phyloP scores from a whole-genome alignment of 2,888 invertebrate genomes.

The Aphidoletes aphidimyza region DNA sequence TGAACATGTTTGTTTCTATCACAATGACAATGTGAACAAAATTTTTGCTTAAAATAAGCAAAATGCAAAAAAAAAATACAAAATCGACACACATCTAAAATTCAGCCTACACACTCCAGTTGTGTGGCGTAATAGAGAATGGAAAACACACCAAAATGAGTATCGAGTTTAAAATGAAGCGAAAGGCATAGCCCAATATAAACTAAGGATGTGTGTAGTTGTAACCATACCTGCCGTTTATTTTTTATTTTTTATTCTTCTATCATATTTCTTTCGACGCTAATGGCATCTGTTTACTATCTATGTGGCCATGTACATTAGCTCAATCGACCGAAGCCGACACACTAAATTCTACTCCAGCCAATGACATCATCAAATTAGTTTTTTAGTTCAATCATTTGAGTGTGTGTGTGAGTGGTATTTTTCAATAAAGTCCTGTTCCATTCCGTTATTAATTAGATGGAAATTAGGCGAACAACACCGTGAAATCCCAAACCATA shows the following conservation, averaged over 20 bases:
- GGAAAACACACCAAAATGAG: too few relatives aligned
- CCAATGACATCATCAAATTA: constrained; percentile 27
- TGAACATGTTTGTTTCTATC: too few relatives aligned
- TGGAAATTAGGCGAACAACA: neutral
- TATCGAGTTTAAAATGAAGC: neutral
- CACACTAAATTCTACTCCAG: neutral
- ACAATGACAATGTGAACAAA: too few relatives aligned
- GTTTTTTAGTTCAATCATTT: neutral
- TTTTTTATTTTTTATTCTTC: neutral
- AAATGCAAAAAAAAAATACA: too few relatives aligned
- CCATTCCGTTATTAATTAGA: neutral
- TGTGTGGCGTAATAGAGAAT: too few relatives aligned
- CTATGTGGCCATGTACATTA: neutral
- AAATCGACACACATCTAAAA: too few relatives aligned
- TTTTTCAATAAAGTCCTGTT: neutral
- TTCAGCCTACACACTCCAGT: too few relatives aligned
- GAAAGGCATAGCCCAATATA: neutral
- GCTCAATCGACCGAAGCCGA: neutral
- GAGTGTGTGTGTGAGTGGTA: too few relatives aligned
- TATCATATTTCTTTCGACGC: neutral
- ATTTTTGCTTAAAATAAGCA: too few relatives aligned
- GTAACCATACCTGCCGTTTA: neutral
- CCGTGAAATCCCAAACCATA: neutral
- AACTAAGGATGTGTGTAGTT: neutral
- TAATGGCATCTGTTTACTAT: neutral